These are phyloP conservation scores for Prochilodus magdalenae DNA, from an alignment of 2,113 vertebrate genomes.

Conservation along the genomic window DNA sequence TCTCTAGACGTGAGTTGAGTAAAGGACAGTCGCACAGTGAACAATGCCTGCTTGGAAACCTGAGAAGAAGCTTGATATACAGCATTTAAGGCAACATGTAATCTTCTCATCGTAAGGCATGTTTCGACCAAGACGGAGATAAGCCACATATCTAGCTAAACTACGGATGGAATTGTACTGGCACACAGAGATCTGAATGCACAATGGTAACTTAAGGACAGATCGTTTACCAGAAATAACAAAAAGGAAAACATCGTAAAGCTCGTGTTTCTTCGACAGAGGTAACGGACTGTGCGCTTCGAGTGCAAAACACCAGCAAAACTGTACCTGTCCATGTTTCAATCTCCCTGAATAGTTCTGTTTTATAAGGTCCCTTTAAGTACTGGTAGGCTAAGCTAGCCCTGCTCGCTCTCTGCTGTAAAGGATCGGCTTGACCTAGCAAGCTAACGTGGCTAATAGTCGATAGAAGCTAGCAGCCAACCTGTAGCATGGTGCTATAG, in stretches of 20 bases:
- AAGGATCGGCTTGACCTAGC: too few relatives aligned
- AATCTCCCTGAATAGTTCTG: conserved; percentile 26
- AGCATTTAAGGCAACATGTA: conserved; percentile 4
- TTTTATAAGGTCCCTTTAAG: background rate
- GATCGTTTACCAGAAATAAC: background rate
- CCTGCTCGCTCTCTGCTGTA: background rate
- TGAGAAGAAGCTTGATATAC: conserved; percentile 16
- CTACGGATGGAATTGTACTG: conserved; percentile 19
- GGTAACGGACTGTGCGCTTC: conserved; percentile 31
- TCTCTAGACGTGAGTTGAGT: background rate
- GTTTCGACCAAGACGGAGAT: conserved; percentile 15
- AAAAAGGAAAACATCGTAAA: background rate
- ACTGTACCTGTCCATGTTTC: background rate
- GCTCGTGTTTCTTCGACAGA: conserved; percentile 8
- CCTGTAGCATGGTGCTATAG: background rate
- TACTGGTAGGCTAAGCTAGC: background rate
- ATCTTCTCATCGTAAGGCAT: conserved; percentile 17
- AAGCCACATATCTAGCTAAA: background rate
- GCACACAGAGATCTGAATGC: background rate
- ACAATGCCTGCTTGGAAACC: background rate
- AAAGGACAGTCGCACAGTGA: background rate
- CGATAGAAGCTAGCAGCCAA: background rate
- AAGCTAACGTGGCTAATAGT: background rate
- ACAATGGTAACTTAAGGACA: background rate
- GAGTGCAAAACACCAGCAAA: conserved; percentile 34